Conservation (phyloP, 2,113 vertebrate species). For the Vidua macroura region DNA sequence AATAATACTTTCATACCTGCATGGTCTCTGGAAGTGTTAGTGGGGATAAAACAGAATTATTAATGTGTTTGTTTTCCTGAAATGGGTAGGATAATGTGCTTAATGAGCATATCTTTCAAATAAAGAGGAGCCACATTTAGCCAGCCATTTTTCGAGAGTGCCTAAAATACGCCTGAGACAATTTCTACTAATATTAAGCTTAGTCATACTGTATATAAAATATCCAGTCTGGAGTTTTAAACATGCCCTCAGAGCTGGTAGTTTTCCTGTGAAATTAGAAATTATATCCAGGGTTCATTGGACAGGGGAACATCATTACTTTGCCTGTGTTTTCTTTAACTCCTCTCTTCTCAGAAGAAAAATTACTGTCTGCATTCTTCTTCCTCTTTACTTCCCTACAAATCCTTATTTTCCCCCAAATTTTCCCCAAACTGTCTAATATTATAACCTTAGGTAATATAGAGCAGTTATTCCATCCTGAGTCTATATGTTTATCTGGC, state of each 20-base stretch:
- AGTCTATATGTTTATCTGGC: background rate
- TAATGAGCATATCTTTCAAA: background rate
- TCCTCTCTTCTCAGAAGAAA: background rate
- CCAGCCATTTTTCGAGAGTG: background rate
- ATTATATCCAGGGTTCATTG: background rate
- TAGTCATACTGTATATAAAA: background rate
- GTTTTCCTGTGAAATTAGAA: background rate
- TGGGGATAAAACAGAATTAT: background rate
- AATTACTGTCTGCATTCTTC: accelerated
- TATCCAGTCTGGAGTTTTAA: background rate
- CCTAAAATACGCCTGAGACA: background rate
- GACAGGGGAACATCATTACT: background rate
- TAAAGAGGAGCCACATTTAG: background rate
- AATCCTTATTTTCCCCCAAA: background rate
- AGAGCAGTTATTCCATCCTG: background rate
- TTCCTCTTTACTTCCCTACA: background rate
- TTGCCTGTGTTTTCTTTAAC: background rate
- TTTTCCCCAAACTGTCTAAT: background rate
- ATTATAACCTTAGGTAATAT: background rate
- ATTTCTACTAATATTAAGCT: background rate
- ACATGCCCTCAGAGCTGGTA: background rate
- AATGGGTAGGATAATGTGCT: background rate
- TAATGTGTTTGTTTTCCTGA: constrained; percentile 13
- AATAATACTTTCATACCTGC: constrained; percentile 6
- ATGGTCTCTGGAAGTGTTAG: background rate